Evolutionary conservation across 2,888 invertebrate genomes (phyloP), one percentile per base, ranked within the genome.

Genomic region (Campoplex nolae): DNA sequence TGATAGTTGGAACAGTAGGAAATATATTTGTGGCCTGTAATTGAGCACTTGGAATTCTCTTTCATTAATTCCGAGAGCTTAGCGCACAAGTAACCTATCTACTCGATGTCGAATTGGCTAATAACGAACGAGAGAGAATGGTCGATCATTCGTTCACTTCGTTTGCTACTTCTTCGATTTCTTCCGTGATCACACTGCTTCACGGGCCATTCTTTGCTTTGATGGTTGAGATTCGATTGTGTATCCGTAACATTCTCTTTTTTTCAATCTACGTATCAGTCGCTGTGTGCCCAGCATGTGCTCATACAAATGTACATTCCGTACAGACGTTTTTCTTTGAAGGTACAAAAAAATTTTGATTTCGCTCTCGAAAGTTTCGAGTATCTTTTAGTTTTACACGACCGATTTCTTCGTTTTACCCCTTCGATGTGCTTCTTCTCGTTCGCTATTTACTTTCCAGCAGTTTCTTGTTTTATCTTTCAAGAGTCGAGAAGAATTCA

Each of bases 181-280:
- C 54, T 74, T 48, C 68, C 42, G 28, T 73, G 65, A 73, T 18
- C 62, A 81, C 48, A 6, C 38, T 28, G 48, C 65, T 76, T 80
- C 62, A 16, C 54, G 35, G 62, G 35, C 54, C 68, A 65, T 68
- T 42, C 70, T 73, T 35, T 79, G 56, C 45, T 83, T 82, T 71
- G 77, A 82, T 84, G 73, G 68, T 54, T 32, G 6, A n/a, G 78
- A 82, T 82, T 79, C 82, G 65, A 87, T 83, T 65, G 54, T 75
- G 11, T 51, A 54, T 32, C 32, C 13, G 28, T 51, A 48, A 81
- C 73, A 28, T 67, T 73, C 28, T 16, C 35, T 67, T 73, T 28
- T 16, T n/a, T n/a, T 23, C 9, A 73, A 32, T 54, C 4, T 28
- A 28, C 54, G 35, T 32, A 51, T 62, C 16, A 42, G 32, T 56